Percentiles rank a stretch among this genome's conserved stretches.
Evolutionary conservation across 2,888 invertebrate genomes (phyloP).

Genomic region (Perizoma flavofasciatum): DNA sequence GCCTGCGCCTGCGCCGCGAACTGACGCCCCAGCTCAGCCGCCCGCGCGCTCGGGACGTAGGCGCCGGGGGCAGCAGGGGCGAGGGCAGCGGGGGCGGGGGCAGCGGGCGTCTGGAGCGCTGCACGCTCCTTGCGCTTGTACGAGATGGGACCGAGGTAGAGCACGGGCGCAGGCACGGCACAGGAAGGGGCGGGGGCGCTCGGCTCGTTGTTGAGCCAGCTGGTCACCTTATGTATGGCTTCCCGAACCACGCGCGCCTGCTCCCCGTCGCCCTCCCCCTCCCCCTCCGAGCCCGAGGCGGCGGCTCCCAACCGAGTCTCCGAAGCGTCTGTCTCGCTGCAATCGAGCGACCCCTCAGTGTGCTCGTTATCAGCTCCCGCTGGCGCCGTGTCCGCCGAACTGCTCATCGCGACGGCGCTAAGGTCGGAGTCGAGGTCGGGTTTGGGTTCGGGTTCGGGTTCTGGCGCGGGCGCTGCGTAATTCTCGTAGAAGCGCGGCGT

Average conservation of each 20-base stretch:
- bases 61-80: background rate
- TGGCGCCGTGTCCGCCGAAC: too few relatives aligned
- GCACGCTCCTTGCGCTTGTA: background rate
- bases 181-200: too few relatives aligned
- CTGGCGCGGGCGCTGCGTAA: background rate
- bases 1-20: constrained; percentile 1
- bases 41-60: constrained; percentile 6
- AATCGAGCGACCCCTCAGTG: too few relatives aligned
- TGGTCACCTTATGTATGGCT: constrained; percentile 6
- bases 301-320: too few relatives aligned
- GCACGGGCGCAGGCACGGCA: background rate
- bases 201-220: constrained; percentile 6
- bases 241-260: background rate
- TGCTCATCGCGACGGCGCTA: too few relatives aligned
- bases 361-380: too few relatives aligned
- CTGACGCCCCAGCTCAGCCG: constrained; percentile 4
- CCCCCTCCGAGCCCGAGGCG: background rate
- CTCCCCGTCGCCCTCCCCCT: background rate
- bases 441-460: background rate
- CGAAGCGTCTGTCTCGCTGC: too few relatives aligned
- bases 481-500: constrained; percentile 10
- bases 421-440: background rate
- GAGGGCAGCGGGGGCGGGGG: background rate
- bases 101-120: background rate
- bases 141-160: background rate